Conservation (phyloP, 1,140 invertebrate species). For the Reticulitermes speratus region DNA sequence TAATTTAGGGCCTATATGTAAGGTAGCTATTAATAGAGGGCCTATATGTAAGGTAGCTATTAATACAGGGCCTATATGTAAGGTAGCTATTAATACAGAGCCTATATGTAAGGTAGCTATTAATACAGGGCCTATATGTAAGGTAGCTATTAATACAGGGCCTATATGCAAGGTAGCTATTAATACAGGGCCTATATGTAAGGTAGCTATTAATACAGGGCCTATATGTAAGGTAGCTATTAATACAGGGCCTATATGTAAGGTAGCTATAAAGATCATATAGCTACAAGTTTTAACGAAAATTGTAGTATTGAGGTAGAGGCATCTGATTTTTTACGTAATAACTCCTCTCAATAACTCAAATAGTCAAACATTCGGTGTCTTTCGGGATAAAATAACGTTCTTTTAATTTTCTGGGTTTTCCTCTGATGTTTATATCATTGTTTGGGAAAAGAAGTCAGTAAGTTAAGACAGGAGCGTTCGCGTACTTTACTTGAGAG, state of each 20-base stretch:
- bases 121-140: not conserved
- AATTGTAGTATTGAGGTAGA: no score
- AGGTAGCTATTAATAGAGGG: not conserved
- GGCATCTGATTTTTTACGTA: no score
- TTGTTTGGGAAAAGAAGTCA: no score
- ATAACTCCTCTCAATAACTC: no score
- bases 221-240: not conserved
- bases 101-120: not conserved
- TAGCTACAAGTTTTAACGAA: no score
- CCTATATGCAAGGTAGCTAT: not conserved
- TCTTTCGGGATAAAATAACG: no score
- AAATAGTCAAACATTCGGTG: no score
- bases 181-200: not conserved
- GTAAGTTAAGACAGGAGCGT: no score
- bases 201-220: not conserved
- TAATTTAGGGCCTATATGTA: not conserved
- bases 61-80: not conserved
- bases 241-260: not conserved
- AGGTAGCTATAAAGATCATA: no score
- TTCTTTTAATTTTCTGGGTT: no score
- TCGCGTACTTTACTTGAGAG: no score
- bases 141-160: not conserved
- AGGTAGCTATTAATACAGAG: not conserved
- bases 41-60: not conserved
- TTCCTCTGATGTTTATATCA: no score